Evolutionary conservation across 1,140 invertebrate species (phyloP), one percentile per base, ranked within the genome.

Genomic region (Drosophila equinoxialis): DNA sequence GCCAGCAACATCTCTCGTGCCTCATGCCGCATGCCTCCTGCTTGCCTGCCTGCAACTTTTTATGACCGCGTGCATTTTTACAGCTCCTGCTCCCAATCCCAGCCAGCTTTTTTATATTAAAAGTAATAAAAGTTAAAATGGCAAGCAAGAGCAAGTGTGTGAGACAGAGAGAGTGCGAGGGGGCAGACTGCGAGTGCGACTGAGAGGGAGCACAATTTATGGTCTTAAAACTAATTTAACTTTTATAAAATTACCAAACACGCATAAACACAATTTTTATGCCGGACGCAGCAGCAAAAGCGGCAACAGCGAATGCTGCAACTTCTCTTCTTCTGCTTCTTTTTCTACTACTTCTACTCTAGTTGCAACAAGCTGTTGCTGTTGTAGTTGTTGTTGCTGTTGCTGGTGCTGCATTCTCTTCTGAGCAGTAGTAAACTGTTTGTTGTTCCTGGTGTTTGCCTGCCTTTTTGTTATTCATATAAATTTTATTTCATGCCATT

Each of bases 171-270:
- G 30, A 48, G 3, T 3, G 17, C 10, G 45, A 51, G 11, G 35
- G n/a, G 35, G 35, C 10, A 11, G 14, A 17, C 33, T 1, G 6
- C 48, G 13, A n/a, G 14, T 14, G 20, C 10, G 8, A 48, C 68
- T 60, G 74, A 68, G 60, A 58, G 79, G 74, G 71, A 70, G 65
- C 77, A 69, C 80, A 87, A 87, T 87, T 87, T 87, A 87, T 87
- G 84, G 84, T 77, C 84, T 87, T 84, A 87, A 89, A 87, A 87
- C 84, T 87, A 87, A 87, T 87, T 87, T 87, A 87, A 87, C 84
- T 87, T 87, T 87, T 87, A 87, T 87, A 87, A 87, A 87, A 87
- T 89, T 87, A 87, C 84, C 84, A 89, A 87, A 87, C 84, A 87
- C 84, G 84, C 84, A 87, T 87, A 87, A 87, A 87, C 83, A 87